Conservation (phyloP, 2,888 invertebrate species). For the Latrodectus elegans region DNA sequence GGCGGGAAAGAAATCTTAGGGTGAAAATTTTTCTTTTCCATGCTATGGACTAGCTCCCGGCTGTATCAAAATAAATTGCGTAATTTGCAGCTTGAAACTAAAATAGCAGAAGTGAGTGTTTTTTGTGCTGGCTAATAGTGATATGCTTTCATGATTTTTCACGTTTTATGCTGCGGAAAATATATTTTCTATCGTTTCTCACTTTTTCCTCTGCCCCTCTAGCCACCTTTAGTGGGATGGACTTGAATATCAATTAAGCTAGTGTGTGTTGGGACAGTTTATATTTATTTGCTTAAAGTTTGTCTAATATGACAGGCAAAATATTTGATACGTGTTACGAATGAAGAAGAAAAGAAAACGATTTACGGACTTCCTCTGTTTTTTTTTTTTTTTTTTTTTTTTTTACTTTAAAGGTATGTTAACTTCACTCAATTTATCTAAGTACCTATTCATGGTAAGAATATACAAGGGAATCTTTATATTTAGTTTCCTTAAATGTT, state of each 20-base stretch:
- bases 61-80: background rate
- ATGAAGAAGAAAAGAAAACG: background rate
- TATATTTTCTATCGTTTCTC: slow-evolving; percentile 8
- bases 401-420: too few relatives aligned
- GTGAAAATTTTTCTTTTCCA: background rate
- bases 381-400: background rate
- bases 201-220: background rate
- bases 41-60: background rate
- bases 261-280: slow-evolving; percentile 7
- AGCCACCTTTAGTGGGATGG: background rate
- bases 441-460: too few relatives aligned
- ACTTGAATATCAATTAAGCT: slow-evolving; percentile 42
- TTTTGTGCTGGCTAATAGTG: background rate
- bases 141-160: slow-evolving; percentile 33
- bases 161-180: slow-evolving; percentile 29
- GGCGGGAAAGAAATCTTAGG: background rate
- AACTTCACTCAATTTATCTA: too few relatives aligned
- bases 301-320: slow-evolving; percentile 36
- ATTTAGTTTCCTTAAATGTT: too few relatives aligned
- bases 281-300: slow-evolving; percentile 35
- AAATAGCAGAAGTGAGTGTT: background rate
- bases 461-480: too few relatives aligned
- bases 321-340: slow-evolving; percentile 31
- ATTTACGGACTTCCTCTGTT: background rate
- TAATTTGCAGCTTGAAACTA: background rate